Evolutionary conservation across 2,113 vertebrate species (phyloP), one percentile per base, ranked within the genome.

Genomic region (Rhodinocichla rosea): DNA sequence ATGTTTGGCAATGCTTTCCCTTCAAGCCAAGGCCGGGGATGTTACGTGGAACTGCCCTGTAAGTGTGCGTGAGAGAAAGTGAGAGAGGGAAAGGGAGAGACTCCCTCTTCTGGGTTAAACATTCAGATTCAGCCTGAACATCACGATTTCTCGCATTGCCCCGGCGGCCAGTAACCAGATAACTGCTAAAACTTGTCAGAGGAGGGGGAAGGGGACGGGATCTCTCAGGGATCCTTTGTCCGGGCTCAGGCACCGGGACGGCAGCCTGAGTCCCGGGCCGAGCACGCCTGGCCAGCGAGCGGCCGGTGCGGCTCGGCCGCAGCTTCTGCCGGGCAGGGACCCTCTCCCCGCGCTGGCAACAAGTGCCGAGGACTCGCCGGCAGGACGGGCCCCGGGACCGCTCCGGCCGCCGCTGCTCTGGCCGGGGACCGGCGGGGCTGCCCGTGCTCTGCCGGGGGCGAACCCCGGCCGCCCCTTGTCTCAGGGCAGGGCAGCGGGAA

Each of bases 71-170:
- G 60, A 65, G 59, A 22, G 59, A 52, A 68, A 82, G 69, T 39
- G 50, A 53, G 40, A 49, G 55, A 57, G 68, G 35, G 26, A 67
- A 45, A 85, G 49, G 45, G 77, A 49, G 57, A 68, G 77, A 83
- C 81, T 92, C 95, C 95, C 91, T 95, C 81, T 92, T 88, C 91
- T 90, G 92, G 90, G 88, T 94, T 90, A 80, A 84, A 53, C 44
- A 45, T 47, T 88, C 74, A 77, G 87, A 90, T 77, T 92, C 92
- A 92, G 44, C 13, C 59, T 52, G 15, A 78, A 47, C 67, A 45
- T 15, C 76, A 39, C 7, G 3, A 57, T 81, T 64, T 49, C 81
- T 69, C 68, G 8, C 65, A 68, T 17, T 33, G 8, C 47, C 63
- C n/a, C 20, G 7, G 76, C 44, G 18, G 57, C 62, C 75, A 77